Conservation (phyloP, 2,797 vertebrate genomes). For the Heteromormyrus szaboi region DNA sequence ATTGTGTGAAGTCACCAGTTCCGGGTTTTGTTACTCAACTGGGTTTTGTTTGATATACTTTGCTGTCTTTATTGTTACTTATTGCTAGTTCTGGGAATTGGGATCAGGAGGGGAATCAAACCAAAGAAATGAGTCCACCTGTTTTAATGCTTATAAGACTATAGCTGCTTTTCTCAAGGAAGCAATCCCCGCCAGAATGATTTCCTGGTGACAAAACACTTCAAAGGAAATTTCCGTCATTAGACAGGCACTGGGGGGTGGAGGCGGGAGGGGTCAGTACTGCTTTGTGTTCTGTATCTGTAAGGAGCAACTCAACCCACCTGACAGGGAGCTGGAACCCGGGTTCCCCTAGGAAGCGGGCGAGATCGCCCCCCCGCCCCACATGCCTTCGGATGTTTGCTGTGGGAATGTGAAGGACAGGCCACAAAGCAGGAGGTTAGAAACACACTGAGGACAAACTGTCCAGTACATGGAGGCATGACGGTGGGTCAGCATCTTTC, state of each 20-base stretch:
- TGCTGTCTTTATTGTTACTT: not conserved
- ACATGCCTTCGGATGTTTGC: not conserved
- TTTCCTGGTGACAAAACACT: conserved; percentile 52
- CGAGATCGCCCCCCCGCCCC: not conserved
- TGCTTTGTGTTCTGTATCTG: not conserved
- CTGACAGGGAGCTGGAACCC: conserved; percentile 27
- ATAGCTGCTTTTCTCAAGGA: conserved; percentile 54
- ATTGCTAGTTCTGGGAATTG: conserved; percentile 34
- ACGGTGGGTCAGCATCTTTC: not conserved
- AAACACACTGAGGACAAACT: not conserved
- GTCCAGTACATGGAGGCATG: not conserved
- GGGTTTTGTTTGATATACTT: not conserved
- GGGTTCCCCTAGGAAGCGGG: not conserved
- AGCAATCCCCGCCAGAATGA: conserved; percentile 67
- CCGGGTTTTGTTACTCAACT: not conserved
- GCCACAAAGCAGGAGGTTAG: not conserved
- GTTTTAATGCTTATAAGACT: conserved; percentile 25
- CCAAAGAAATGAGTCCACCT: conserved; percentile 9
- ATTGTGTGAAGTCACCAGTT: not conserved
- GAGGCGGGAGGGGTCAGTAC: not conserved
- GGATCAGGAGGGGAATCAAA: conserved; percentile 26
- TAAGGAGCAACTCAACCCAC: conserved; percentile 2
- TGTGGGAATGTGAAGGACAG: not conserved
- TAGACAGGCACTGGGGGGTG: not conserved
- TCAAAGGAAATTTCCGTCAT: conserved; percentile 40